Evolutionary conservation across 2,888 invertebrate species (phyloP).

Genomic region (Synanthedon vespiformis): DNA sequence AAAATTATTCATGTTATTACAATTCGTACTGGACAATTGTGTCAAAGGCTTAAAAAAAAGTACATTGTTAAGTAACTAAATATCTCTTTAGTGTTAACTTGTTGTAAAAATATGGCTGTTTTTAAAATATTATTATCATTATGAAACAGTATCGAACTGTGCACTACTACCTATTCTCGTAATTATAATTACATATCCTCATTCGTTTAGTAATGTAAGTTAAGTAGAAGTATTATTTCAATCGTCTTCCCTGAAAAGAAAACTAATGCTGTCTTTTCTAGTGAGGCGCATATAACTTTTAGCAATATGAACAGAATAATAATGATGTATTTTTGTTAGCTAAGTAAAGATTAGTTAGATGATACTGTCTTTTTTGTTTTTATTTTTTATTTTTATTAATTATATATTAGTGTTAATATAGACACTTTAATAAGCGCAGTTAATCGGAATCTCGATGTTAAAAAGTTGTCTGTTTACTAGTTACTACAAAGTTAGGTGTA

Average conservation of each 20-base stretch:
- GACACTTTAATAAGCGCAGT: too few relatives aligned
- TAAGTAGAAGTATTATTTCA: constrained; percentile 1
- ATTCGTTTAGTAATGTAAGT: constrained; percentile 5
- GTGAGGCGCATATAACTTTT: constrained; percentile 2
- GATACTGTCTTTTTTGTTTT: too few relatives aligned
- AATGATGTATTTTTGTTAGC: too few relatives aligned
- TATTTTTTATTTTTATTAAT: too few relatives aligned
- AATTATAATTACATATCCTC: constrained; percentile 25
- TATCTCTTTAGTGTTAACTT: constrained; percentile 5
- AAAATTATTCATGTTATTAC: neutral
- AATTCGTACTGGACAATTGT: neutral
- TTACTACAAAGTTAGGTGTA: too few relatives aligned
- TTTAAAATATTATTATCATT: constrained; percentile 20
- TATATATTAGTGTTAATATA: too few relatives aligned
- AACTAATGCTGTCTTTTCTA: constrained; percentile 7
- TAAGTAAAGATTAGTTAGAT: too few relatives aligned
- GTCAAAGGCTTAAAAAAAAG: neutral
- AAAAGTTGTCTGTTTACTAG: too few relatives aligned
- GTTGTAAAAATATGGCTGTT: constrained; percentile 23
- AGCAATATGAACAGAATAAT: neutral
- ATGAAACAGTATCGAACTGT: constrained; percentile 20
- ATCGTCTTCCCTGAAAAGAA: constrained; percentile 20
- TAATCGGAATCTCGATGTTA: too few relatives aligned
- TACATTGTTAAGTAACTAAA: neutral
- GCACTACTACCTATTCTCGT: constrained; percentile 21